Conservation (phyloP, 2,888 invertebrate genomes). For the Meandrusa payeni region DNA sequence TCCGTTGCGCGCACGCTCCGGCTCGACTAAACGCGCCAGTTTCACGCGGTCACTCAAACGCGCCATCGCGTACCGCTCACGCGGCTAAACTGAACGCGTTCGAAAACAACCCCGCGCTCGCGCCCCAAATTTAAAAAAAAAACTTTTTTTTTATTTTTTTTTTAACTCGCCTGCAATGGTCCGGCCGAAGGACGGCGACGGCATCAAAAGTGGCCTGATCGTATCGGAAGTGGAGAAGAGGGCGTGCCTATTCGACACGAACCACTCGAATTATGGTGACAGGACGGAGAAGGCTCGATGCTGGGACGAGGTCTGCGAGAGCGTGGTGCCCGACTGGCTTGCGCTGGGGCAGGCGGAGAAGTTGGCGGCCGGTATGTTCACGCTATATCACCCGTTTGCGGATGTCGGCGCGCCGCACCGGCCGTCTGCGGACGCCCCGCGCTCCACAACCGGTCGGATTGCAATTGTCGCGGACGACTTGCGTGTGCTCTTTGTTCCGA, state of each 20-base stretch:
- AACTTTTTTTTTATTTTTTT: constrained; percentile 22
- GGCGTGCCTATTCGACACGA: constrained; percentile 67
- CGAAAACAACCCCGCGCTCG: constrained; percentile 44
- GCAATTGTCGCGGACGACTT: constrained; percentile 59
- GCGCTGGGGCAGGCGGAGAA: constrained; percentile 60
- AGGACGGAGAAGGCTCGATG: constrained; percentile 66
- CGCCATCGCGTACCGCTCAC: constrained; percentile 43
- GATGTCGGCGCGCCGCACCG: constrained; percentile 37
- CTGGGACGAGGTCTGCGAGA: constrained; percentile 73
- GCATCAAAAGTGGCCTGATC: constrained; percentile 64
- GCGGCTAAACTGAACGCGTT: constrained; percentile 33
- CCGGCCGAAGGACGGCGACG: constrained; percentile 62
- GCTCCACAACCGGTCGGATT: constrained; percentile 45
- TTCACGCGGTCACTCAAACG: constrained; percentile 67
- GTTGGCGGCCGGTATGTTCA: constrained; percentile 68
- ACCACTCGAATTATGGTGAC: constrained; percentile 66
- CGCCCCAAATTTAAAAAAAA: constrained; percentile 30
- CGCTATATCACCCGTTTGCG: constrained; percentile 43
- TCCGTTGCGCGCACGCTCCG: constrained; percentile 37
- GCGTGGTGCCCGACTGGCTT: constrained; percentile 68
- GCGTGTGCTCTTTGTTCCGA: constrained; percentile 73
- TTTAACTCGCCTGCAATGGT: constrained; percentile 49
- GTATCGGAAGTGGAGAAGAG: constrained; percentile 67
- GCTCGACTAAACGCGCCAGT: constrained; percentile 56
- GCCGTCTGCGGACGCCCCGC: constrained; percentile 22